Percentiles rank a stretch among this genome's conserved stretches.
phyloP scores from a whole-genome alignment of 2,113 vertebrate species.

The Microcebus murinus region DNA sequence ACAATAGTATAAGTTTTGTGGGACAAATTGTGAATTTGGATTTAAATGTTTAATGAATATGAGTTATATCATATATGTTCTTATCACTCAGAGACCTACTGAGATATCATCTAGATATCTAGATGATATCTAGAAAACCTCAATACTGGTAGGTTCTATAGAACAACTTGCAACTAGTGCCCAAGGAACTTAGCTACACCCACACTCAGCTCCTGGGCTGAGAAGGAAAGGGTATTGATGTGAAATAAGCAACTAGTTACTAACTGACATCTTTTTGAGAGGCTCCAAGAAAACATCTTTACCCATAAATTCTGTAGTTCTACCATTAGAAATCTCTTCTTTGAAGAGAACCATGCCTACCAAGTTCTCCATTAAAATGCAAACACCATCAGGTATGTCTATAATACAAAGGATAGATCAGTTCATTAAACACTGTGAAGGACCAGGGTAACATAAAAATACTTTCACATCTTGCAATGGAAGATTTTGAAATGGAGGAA shows the following conservation, averaged over 20 bases:
- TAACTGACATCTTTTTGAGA: background rate
- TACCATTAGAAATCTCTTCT: background rate
- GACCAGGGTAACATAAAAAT: background rate
- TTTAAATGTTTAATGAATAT: slow-evolving; percentile 25
- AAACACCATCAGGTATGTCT: background rate
- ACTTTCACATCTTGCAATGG: background rate
- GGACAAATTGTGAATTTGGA: background rate
- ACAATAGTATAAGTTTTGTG: background rate
- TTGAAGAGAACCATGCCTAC: background rate
- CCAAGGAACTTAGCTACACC: background rate
- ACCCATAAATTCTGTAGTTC: background rate
- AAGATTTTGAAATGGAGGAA: slow-evolving; percentile 30
- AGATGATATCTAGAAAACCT: background rate
- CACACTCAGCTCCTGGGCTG: background rate
- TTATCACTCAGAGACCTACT: background rate
- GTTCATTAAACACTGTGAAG: slow-evolving; percentile 1
- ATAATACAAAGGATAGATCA: background rate
- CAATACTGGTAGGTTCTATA: background rate
- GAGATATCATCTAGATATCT: background rate
- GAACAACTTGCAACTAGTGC: background rate
- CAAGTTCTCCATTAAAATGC: slow-evolving; percentile 24
- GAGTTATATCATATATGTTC: slow-evolving; percentile 8
- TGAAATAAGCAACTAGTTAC: background rate
- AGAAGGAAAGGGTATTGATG: background rate
- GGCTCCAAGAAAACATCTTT: background rate